phyloP scores from a whole-genome alignment of 2,888 invertebrate genomes.

The Drosophila neotestacea region DNA sequence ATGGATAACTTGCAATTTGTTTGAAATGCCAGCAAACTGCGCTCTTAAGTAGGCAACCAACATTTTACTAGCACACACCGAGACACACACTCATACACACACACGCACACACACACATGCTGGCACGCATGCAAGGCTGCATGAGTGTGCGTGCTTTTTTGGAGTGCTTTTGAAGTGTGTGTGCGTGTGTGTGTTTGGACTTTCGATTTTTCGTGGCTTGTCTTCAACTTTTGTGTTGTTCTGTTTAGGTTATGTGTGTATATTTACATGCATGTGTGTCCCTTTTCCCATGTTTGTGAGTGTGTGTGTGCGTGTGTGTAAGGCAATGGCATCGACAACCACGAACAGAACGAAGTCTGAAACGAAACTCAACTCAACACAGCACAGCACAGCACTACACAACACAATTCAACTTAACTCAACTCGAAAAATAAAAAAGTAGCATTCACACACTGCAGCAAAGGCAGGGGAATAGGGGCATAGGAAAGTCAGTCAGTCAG shows the following conservation, averaged over 20 bases:
- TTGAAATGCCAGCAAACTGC: constrained; percentile 45
- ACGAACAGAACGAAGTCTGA: constrained; percentile 55
- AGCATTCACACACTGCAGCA: constrained; percentile 9
- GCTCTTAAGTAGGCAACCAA: constrained; percentile 71
- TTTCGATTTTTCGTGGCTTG: constrained; percentile 76
- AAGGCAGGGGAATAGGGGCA: neutral
- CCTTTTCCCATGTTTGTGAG: constrained; percentile 5
- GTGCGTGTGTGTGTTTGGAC: constrained; percentile 54
- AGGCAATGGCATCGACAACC: constrained; percentile 47
- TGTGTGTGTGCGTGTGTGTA: neutral
- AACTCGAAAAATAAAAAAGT: constrained; percentile 62
- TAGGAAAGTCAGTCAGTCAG: constrained; percentile 35
- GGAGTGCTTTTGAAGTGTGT: constrained; percentile 50
- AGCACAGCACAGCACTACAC: constrained; percentile 42
- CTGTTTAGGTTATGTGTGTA: constrained; percentile 48
- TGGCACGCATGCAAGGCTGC: constrained; percentile 16
- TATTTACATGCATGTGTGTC: constrained; percentile 19
- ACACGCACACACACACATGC: neutral
- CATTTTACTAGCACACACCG: constrained; percentile 39
- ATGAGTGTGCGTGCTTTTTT: constrained; percentile 20
- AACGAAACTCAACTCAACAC: constrained; percentile 64
- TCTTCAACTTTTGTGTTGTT: constrained; percentile 47
- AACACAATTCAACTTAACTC: constrained; percentile 75
- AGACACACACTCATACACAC: neutral
- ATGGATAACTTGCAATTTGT: constrained; percentile 68